Evolutionary conservation across 2,888 invertebrate genomes (phyloP).

Genomic region (Drosophila falleni): DNA sequence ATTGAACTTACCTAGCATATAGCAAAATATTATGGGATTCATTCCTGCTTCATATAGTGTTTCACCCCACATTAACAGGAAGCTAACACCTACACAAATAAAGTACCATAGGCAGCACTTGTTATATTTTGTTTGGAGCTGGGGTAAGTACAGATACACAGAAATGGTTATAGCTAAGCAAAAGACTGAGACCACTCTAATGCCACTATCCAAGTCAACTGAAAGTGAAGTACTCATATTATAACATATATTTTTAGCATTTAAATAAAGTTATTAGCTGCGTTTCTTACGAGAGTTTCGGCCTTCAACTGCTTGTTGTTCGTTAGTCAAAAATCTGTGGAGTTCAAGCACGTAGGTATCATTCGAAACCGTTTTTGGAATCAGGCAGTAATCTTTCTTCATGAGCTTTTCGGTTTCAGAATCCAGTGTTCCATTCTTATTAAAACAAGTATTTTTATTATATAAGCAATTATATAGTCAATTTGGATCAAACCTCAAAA

Average conservation of each 20-base stretch:
- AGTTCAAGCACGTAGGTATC: constrained; percentile 1
- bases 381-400: constrained; percentile 14
- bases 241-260: not conserved
- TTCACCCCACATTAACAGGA: not conserved
- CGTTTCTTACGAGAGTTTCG: constrained; percentile 1
- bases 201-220: constrained; percentile 86
- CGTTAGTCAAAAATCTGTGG: no score
- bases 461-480: not conserved
- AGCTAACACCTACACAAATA: constrained; percentile 11
- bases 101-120: constrained; percentile 14
- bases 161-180: constrained; percentile 89
- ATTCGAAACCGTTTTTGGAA: not conserved
- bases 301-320: no score
- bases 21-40: no score
- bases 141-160: constrained; percentile 12
- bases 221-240: constrained; percentile 59
- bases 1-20: constrained; percentile 1
- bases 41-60: no score
- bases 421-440: constrained; percentile 13
- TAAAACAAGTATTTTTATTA: not conserved
- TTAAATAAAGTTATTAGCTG: not conserved
- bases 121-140: not conserved
- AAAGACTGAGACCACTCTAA: constrained; percentile 87
- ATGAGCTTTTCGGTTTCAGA: fast-evolving
- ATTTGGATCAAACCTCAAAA: constrained; percentile 21